Evolutionary conservation across 1,140 invertebrate genomes (phyloP), one percentile per base, ranked within the genome.

Genomic region (Sinonovacula constricta): DNA sequence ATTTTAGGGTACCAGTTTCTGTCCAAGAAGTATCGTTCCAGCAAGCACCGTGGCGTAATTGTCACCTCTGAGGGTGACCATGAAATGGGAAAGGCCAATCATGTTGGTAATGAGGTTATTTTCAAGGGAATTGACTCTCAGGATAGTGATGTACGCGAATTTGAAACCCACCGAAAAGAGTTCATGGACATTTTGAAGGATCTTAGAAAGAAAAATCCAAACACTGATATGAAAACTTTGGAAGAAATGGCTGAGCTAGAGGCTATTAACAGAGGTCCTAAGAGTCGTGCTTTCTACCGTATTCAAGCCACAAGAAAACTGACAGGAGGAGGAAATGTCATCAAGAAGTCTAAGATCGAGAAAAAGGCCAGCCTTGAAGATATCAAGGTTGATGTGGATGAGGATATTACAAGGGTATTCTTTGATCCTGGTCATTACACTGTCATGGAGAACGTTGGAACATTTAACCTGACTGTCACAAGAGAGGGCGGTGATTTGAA

Each of bases 351-450:
- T 92, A 94, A 56, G 93, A 90, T 88, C 69, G 91, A 90, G 67
- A 83, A 75, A 62, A 79, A 83, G 56, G 63, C 83, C 5, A 86
- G 82, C 74, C 51, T 85, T 49, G 62, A 85, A 59, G 84, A 86
- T 81, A 83, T 86, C 0, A 87, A 83, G 14, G 72, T 86, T 10
- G 86, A 87, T 28, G 56, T 84, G 26, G 89, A 91, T 67, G 92
- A 93, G 57, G 87, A 92, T 34, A 89, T 93, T n/a, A 92, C 91
- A 15, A 89, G 94, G 56, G 93, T 99, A 1, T 98, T 93, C 88
- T 99, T 99, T 87, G 97, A 99, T 83, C 98, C 98, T 0, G 95
- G 96, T 51, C 97, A 99, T 88, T 99, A 99, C 90, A 99, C 98
- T 0, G 98, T 99, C 0, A 96, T 99, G 94, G 98, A 99, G 88